Evolutionary conservation across 2,888 invertebrate genomes (phyloP), one percentile per base, ranked within the genome.

Genomic region (Apantesis nais): DNA sequence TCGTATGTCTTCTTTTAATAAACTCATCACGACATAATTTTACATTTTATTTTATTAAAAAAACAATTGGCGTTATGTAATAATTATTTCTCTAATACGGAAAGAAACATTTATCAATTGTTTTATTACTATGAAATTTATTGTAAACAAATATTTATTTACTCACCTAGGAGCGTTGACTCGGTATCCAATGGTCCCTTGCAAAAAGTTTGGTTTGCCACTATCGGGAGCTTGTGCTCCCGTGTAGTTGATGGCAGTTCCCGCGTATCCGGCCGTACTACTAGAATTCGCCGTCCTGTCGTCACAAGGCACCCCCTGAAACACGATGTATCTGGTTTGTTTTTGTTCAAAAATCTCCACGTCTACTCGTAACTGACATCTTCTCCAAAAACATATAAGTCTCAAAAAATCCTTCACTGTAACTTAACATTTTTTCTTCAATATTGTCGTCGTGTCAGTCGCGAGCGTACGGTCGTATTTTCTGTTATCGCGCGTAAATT

Each of bases 201-300:
- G 92, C 85, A 92, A 90, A 83, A 89, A 89, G 92, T 93, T 90
- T 93, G 94, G 90, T 92, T 93, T 94, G 91, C 90, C 90, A 91
- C 89, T 89, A 83, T 92, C 92, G 90, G 93, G 92, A 93, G 93
- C 92, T 85, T 87, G 88, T 80, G 92, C 94, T 91, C 93, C 95
- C 90, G 88, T 80, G 90, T 93, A 93, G 84, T 83, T 90, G 87
- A 88, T 92, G 82, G 88, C 86, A 86, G 95, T 88, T 83, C 90
- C 90, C 89, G 89, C 93, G 95, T 95, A 96, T 89, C 95, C 96
- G 91, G 95, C 95, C 95, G 96, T 96, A 92, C 96, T 96, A 93
- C 96, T 93, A 91, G 96, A 96, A 95, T 94, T 92, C 93, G 95
- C 94, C 93, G 97, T 96, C 97, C 95, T 93, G 97, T 96, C 96